Conservation (phyloP, 2,888 invertebrate genomes). For the Philopedon plagiatum region DNA sequence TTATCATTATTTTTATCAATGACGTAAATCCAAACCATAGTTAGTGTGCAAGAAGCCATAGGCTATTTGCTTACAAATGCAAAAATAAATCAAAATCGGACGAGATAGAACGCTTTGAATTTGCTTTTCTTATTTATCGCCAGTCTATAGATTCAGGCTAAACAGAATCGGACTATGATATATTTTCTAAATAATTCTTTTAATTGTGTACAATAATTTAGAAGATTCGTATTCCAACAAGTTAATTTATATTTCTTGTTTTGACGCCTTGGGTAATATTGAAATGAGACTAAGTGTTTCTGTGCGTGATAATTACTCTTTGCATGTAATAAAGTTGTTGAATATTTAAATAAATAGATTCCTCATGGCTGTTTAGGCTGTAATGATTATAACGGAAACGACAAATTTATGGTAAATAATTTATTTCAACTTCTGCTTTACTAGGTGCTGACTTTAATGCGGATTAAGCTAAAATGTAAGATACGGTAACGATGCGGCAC, state of each 20-base stretch:
- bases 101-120: constrained; percentile 21
- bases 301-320: constrained; percentile 27
- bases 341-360: constrained; percentile 6
- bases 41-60: constrained; percentile 18
- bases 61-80: constrained; percentile 34
- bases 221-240: constrained; percentile 21
- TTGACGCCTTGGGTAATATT: constrained; percentile 6
- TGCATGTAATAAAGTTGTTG: constrained; percentile 27
- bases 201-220: constrained; percentile 28
- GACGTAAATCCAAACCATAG: constrained; percentile 22
- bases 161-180: constrained; percentile 31
- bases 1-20: constrained; percentile 18
- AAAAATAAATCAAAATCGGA: constrained; percentile 39
- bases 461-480: no score
- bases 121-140: constrained; percentile 37
- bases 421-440: not conserved
- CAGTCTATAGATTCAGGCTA: constrained; percentile 37
- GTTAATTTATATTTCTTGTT: constrained; percentile 25
- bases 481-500: no score
- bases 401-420: not conserved
- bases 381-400: constrained; percentile 9
- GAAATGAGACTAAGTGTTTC: constrained; percentile 29
- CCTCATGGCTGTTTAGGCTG: constrained; percentile 3
- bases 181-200: constrained; percentile 31
- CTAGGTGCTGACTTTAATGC: not conserved